phyloP scores from a whole-genome alignment of 2,888 invertebrate species.

The Phymatocera aterrima region DNA sequence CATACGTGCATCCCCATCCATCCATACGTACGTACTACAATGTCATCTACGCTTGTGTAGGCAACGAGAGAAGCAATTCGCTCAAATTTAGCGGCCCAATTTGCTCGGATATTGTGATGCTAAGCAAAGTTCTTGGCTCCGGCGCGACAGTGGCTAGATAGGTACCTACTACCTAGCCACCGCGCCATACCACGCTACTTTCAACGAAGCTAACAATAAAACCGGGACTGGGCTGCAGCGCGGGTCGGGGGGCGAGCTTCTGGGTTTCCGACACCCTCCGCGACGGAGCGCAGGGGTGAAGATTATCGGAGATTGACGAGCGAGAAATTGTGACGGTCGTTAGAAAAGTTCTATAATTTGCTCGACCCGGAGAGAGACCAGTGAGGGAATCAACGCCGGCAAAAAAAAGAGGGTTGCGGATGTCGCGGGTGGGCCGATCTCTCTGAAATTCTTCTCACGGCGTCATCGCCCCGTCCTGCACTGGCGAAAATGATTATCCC shows the following conservation, averaged over 20 bases:
- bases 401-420: background rate
- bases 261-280: constrained; percentile 1
- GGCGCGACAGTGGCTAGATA: background rate
- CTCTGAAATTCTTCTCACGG: background rate
- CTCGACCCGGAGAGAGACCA: background rate
- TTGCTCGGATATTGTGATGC: constrained; percentile 68
- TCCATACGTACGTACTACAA: constrained; percentile 9
- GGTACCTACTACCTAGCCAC: too few species aligned
- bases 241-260: background rate
- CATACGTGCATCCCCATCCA: constrained; percentile 4
- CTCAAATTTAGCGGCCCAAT: constrained; percentile 67
- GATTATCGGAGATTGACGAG: constrained; percentile 44
- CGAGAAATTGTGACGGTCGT: constrained; percentile 28
- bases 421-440: background rate
- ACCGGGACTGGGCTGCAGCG: too few species aligned
- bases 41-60: too few species aligned
- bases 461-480: too few species aligned
- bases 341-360: constrained; percentile 25
- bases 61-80: too few species aligned
- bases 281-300: background rate
- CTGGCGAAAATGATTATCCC: too few species aligned
- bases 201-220: too few species aligned
- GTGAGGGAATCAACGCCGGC: too few species aligned
- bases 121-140: constrained; percentile 55
- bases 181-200: too few species aligned